Base-by-base conservation (phyloP, 2,113 vertebrate genomes). In the Cochlearius cochlearius region DNA sequence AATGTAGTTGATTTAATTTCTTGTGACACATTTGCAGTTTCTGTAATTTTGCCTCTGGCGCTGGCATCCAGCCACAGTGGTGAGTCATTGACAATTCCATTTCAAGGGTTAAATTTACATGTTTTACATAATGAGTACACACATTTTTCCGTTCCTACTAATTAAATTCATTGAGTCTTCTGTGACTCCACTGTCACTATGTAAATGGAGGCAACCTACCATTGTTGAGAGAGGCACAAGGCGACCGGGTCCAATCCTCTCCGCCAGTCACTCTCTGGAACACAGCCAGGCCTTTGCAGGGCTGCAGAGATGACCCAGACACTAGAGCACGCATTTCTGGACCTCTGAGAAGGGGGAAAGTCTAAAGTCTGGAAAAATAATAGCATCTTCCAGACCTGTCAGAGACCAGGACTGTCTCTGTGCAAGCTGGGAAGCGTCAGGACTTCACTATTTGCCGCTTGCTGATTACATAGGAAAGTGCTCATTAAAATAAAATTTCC, bases 101-200 rank as follows among this genome's bases (percentile, higher is more conserved):
- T 96, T 92, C 88, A 96, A 91, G 94, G 92, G 92, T 97, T 97
- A 96, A 96, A 95, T 96, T 94, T 79, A 78, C 89, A 95, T 96
- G 96, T 97, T 95, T 91, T 94, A 94, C 94, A 95, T 97, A 97
- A 97, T 84, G 78, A 93, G 84, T 62, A 95, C 91, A 94, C 93
- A 86, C 88, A 71, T 91, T 96, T 94, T 92, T 66, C 91, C 27
- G 3, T 62, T 95, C 91, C 86, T 90, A 63, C 93, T 97, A 97
- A 97, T 97, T 97, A 95, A 93, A 97, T 97, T 86, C 90, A 95
- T 94, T 83, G 89, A 90, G 95, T 91, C 82, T 91, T 92, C 95
- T 5, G 77, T 79, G 93, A 86, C 89, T 95, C 47, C 69, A 49
- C 96, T 92, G 91, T 81, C 78, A 85, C 87, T 95, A 82, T 90